Evolutionary conservation across 1,140 invertebrate species (phyloP).

Genomic region (Halesus radiatus): DNA sequence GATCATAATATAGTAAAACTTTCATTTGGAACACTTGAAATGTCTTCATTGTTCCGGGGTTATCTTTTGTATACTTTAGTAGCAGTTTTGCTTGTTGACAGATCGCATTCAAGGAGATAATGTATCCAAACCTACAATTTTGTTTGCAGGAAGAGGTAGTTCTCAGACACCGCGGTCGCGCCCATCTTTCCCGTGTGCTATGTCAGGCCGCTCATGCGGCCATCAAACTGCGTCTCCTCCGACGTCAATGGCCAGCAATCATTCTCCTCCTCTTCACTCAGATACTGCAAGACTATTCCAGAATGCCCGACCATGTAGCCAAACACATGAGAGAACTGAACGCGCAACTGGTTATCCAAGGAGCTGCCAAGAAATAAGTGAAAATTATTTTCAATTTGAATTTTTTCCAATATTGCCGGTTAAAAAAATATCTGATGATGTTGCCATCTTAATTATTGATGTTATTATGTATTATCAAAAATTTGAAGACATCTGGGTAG

Average conservation of each 20-base stretch:
- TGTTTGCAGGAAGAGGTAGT: conserved; percentile 75
- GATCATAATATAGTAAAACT: too few relatives aligned
- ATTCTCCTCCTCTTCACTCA: conserved; percentile 81
- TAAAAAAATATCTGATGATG: too few relatives aligned
- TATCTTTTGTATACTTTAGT: too few relatives aligned
- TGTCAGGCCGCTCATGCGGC: conserved; percentile 81
- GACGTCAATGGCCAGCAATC: conserved; percentile 81
- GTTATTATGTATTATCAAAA: too few relatives aligned
- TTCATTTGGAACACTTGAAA: too few relatives aligned
- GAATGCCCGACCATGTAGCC: conserved; percentile 84
- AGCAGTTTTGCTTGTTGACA: too few relatives aligned
- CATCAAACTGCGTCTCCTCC: conserved; percentile 79
- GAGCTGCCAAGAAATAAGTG: conserved; percentile 24
- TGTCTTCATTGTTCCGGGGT: too few relatives aligned
- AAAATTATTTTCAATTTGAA: too few relatives aligned
- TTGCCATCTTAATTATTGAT: too few relatives aligned
- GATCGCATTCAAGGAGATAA: too few relatives aligned
- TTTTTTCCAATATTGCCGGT: too few relatives aligned
- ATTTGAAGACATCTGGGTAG: too few relatives aligned
- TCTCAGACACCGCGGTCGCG: conserved; percentile 78
- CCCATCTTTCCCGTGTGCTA: conserved; percentile 77
- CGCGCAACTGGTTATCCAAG: background rate
- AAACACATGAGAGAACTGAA: conserved; percentile 63
- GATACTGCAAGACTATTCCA: conserved; percentile 81
- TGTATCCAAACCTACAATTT: conserved; percentile 43